These are phyloP conservation scores for Trichogramma pretiosum DNA, from an alignment of 1,140 invertebrate species.

Conservation along the genomic window DNA sequence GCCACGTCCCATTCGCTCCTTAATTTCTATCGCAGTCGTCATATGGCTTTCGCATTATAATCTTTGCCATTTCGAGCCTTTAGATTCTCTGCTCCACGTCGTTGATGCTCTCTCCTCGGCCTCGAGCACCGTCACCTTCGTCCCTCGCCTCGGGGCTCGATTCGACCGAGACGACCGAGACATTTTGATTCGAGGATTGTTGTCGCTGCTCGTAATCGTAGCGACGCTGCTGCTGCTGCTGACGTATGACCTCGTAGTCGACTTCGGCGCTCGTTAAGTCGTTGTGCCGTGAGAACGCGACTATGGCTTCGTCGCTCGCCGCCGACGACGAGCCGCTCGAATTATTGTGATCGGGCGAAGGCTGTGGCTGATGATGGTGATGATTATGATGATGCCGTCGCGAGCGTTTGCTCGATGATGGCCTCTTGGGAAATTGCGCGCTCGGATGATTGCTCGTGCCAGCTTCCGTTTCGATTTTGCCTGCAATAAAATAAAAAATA, in stretches of 20 bases:
- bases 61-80: too few species aligned
- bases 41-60: too few species aligned
- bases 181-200: not conserved
- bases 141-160: not conserved
- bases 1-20: too few species aligned
- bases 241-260: constrained; percentile 53
- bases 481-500: not conserved
- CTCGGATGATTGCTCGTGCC: constrained; percentile 5
- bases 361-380: not conserved
- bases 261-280: constrained; percentile 46
- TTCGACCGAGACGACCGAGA: not conserved
- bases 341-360: constrained; percentile 10
- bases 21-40: too few species aligned
- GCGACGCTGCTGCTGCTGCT: constrained; percentile 37
- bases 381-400: constrained; percentile 4
- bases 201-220: constrained; percentile 20
- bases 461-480: constrained; percentile 1
- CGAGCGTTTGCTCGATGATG: constrained; percentile 1
- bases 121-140: too few species aligned
- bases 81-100: too few species aligned
- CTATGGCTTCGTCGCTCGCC: constrained; percentile 26
- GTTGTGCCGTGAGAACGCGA: not conserved
- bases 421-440: not conserved
- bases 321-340: constrained; percentile 31
- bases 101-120: too few species aligned